Evolutionary conservation across 2,888 invertebrate species (phyloP), one percentile per base, ranked within the genome.

Genomic region (Megastigmus dorsalis): DNA sequence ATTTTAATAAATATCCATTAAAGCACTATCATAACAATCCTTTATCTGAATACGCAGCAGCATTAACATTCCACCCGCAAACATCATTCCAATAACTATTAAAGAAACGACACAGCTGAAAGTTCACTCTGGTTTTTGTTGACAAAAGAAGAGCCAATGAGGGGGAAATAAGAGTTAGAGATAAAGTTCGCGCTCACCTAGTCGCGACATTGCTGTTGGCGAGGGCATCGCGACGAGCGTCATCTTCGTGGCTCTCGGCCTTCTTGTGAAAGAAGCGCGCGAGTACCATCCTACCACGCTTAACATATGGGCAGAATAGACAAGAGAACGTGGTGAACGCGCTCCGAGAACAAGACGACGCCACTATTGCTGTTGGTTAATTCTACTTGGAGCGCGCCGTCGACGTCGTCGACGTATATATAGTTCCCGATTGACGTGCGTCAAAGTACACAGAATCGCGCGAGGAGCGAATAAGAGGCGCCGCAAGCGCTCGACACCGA

Each of bases 261-360:
- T 85, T 86, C 78, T 80, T 82, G 72, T 82, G 75, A 80, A 85
- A 86, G 78, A 85, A 83, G 62, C 86, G 82, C 65, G 86, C 80
- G 76, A 86, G 79, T 50, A 84, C 86, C 86, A 86, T 86, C 77
- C 77, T 84, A 74, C 38, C 59, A 28, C 69, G 72, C 55, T 76
- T 78, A 78, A 77, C 82, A 83, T 83, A 82, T 80, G 82, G 80
- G 63, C 68, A 74, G 54, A 74, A 30, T 30, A 74, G 18, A 28
- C 74, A 74, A 28, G 69, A 74, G 60, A 66, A 73, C 52, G 67
- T 60, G 73, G 60, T 73, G 48, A 41, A 72, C 15, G 57, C 57
- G 28, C 54, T 20, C 6, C 73, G 67, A 33, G 67, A 45, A 23
- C 55, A 45, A 60, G 73, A 73, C 62, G 67, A 67, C 52, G 73